Evolutionary conservation across 2,797 vertebrate species (phyloP).

Genomic region (Mus minutoides): DNA sequence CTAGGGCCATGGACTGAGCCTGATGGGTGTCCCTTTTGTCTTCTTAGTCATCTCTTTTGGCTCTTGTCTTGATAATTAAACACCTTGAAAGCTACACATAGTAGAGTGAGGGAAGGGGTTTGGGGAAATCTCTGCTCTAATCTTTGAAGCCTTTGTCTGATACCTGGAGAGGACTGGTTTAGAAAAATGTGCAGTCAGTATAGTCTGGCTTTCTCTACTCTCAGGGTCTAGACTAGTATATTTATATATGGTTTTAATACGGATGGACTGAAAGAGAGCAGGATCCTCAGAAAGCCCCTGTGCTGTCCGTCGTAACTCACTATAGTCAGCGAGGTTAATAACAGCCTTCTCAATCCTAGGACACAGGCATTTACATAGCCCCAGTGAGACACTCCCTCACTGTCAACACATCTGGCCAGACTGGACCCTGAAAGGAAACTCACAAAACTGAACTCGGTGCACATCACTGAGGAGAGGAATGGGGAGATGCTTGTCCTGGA

Average conservation of each 20-base stretch:
- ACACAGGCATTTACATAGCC: background rate
- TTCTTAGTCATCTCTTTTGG: background rate
- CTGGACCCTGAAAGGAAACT: background rate
- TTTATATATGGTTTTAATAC: background rate
- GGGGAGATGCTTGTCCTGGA: background rate
- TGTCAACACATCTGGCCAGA: background rate
- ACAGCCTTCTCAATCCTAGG: background rate
- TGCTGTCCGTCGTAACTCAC: background rate
- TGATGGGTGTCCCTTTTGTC: background rate
- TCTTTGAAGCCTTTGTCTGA: background rate
- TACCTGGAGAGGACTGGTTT: background rate
- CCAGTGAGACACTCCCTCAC: background rate
- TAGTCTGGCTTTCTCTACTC: background rate
- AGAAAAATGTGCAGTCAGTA: background rate
- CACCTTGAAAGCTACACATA: background rate
- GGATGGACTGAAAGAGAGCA: background rate
- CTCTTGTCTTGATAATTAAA: background rate
- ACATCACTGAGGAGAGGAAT: background rate
- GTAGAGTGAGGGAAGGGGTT: background rate
- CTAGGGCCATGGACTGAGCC: background rate
- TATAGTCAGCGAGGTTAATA: background rate
- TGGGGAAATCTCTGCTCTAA: background rate
- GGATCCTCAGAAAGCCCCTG: background rate
- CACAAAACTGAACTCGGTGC: background rate
- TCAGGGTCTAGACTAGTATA: background rate